Base-by-base conservation (phyloP, 2,113 vertebrate genomes). In the Cyphomyrus discorhynchus region DNA sequence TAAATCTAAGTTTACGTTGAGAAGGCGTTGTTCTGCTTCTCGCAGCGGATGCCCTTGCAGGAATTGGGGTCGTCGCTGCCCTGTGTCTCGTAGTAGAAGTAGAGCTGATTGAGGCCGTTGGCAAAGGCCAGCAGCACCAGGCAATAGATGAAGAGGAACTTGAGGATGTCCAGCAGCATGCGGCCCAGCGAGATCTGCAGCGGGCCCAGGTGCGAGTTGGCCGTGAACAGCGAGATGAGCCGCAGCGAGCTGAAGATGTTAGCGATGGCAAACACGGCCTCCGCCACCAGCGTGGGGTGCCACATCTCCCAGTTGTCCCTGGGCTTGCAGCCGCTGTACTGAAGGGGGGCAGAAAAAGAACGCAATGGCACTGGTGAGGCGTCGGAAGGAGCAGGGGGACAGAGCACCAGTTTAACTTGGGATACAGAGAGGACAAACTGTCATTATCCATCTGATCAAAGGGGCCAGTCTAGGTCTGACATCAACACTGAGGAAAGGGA, bases 121-220 rank as follows among this genome's bases (percentile, higher is more conserved):
- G 98, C 98, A 87, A 99, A 99, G 56, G 98, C 98, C 92, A 99
- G 96, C 66, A 99, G 95, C 94, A 99, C 98, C 96, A 99, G 96
- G 84, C 98, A 99, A 95, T 99, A 99, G 96, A 99, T 99, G 95
- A 99, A 99, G 94, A 99, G 98, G 95, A 99, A 99, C 95, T 99
- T 99, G 91, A 99, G 97, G 94, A 99, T 99, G 96, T 99, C 98
- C 27, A 99, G 96, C 91, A 99, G 96, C 98, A 99, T 99, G 89
- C 98, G 96, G 85, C 98, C 98, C 91, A 99, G 95, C 80, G 98
- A 99, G 90, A 99, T 99, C 96, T 99, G 98, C 93, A 99, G 95
- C 17, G 98, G 98, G 4, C 98, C 98, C 95, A 99, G 96, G 92
- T 99, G 98, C 1, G 98, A 99, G 95, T 99, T 99, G 92, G 98